Evolutionary conservation across 2,113 vertebrate species (phyloP).

Genomic region (Pedionomus torquatus): DNA sequence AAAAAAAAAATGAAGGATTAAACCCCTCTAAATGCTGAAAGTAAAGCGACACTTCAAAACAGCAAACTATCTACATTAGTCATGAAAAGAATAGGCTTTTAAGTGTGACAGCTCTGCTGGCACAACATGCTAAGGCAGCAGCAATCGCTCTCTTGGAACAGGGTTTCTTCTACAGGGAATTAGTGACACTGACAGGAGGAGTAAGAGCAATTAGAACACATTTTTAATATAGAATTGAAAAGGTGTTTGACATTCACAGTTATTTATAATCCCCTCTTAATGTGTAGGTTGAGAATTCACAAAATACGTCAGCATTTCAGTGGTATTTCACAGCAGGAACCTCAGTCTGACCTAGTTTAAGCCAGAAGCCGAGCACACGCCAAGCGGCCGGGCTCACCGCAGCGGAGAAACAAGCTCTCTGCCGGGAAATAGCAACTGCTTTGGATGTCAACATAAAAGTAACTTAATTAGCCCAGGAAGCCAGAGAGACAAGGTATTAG

Average conservation of each 20-base stretch:
- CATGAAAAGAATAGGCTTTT: background rate
- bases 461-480: conserved; percentile 55
- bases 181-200: conserved; percentile 33
- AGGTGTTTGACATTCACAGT: conserved; percentile 35
- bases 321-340: conserved; percentile 41
- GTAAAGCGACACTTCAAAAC: background rate
- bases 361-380: background rate
- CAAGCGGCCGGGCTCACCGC: background rate
- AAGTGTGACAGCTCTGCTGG: conserved; percentile 6
- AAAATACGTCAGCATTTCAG: conserved; percentile 16
- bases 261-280: conserved; percentile 47
- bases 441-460: conserved; percentile 29
- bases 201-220: conserved; percentile 2
- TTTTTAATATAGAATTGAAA: conserved; percentile 37
- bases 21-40: background rate
- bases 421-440: conserved; percentile 44
- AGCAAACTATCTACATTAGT: background rate
- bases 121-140: background rate
- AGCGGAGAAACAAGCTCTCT: conserved; percentile 12
- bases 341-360: conserved; percentile 33
- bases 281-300: conserved; percentile 23
- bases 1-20: background rate
- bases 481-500: background rate
- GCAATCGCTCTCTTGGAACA: conserved; percentile 31
- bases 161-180: background rate